These are phyloP conservation scores for Rhyacophila brunnea DNA, from an alignment of 1,140 invertebrate genomes.

Conservation along the genomic window DNA sequence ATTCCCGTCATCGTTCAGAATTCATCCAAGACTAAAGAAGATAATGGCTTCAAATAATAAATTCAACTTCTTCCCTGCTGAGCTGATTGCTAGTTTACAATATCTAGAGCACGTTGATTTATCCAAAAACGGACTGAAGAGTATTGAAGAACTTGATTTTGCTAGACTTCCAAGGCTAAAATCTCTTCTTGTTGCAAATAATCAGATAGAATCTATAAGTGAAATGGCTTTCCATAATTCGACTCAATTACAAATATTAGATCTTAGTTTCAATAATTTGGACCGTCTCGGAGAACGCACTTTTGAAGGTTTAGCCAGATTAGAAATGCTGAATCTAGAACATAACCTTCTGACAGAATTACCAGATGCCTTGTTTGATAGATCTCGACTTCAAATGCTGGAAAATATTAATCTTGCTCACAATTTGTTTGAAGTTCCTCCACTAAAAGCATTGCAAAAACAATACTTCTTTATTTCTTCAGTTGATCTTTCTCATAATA, in stretches of 20 bases:
- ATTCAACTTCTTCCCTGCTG: constrained; percentile 79
- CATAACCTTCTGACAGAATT: constrained; percentile 73
- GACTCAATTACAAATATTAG: constrained; percentile 77
- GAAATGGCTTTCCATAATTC: constrained; percentile 90
- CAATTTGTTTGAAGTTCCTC: constrained; percentile 77
- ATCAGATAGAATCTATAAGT: constrained; percentile 75
- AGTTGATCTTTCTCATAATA: constrained; percentile 78
- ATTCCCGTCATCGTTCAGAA: constrained; percentile 78
- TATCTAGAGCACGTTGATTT: constrained; percentile 74
- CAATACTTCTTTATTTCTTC: constrained; percentile 79
- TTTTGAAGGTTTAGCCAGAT: constrained; percentile 76
- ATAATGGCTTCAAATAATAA: constrained; percentile 72
- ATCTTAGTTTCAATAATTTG: constrained; percentile 74
- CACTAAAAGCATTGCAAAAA: constrained; percentile 72
- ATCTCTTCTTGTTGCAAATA: constrained; percentile 67
- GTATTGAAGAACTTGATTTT: constrained; percentile 80
- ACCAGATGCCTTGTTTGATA: constrained; percentile 82
- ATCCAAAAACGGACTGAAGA: constrained; percentile 73
- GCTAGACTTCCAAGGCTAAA: constrained; percentile 72
- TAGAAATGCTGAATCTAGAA: constrained; percentile 73
- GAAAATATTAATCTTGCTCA: constrained; percentile 77
- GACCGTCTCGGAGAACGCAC: constrained; percentile 74
- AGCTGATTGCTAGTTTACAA: constrained; percentile 72
- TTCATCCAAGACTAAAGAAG: constrained; percentile 69
- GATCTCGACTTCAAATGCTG: constrained; percentile 72